Conservation (phyloP, 2,113 vertebrate species). For the Ammodytes marinus region DNA sequence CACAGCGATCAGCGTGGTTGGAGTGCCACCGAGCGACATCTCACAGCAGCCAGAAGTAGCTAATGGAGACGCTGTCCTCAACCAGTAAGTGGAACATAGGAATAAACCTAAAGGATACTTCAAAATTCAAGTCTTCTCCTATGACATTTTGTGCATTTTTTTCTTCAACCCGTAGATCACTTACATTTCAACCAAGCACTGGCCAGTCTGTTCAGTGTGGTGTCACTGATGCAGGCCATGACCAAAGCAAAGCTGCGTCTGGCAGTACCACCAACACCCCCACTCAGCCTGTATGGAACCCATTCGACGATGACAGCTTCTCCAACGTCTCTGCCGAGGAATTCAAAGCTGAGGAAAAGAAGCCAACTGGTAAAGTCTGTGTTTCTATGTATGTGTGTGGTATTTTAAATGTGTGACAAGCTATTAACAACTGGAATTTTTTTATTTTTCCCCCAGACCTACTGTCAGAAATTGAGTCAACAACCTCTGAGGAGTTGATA, state of each 20-base stretch:
- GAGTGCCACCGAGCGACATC: slow-evolving; percentile 87
- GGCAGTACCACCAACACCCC: slow-evolving; percentile 60
- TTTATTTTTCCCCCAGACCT: slow-evolving; percentile 77
- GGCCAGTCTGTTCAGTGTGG: slow-evolving; percentile 66
- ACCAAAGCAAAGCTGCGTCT: slow-evolving; percentile 51
- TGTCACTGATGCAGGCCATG: slow-evolving; percentile 63
- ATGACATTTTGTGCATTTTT: neutral
- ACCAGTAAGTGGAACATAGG: slow-evolving; percentile 88
- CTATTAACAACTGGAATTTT: slow-evolving; percentile 1
- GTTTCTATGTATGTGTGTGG: neutral
- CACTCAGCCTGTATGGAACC: slow-evolving; percentile 90
- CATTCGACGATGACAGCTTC: slow-evolving; percentile 96
- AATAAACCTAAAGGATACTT: neutral
- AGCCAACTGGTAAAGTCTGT: slow-evolving; percentile 86
- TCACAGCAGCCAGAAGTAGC: slow-evolving; percentile 91
- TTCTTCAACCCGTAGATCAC: slow-evolving; percentile 83
- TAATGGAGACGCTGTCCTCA: slow-evolving; percentile 89
- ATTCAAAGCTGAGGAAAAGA: slow-evolving; percentile 90
- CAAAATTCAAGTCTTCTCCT: neutral
- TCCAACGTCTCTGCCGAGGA: slow-evolving; percentile 93
- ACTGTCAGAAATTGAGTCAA: slow-evolving; percentile 82
- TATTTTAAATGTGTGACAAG: neutral
- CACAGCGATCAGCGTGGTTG: slow-evolving; percentile 87
- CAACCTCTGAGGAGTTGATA: slow-evolving; percentile 90
- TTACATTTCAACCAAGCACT: slow-evolving; percentile 86